Evolutionary conservation across 1,140 invertebrate genomes (phyloP), one percentile per base, ranked within the genome.

Genomic region (Sarcophaga bullata): DNA sequence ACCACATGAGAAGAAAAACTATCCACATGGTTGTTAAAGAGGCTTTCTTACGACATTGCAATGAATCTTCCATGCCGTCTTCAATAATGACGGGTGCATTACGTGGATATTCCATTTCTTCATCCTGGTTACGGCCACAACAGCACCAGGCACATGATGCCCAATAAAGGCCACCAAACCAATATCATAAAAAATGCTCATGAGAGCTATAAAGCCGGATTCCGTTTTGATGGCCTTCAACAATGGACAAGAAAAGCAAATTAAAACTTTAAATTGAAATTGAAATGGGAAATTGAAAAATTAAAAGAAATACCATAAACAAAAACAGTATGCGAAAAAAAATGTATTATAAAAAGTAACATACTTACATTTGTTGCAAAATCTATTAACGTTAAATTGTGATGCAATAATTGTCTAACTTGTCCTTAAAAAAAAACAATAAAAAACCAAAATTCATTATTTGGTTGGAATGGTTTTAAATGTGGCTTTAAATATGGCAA

Each of bases 201-300:
- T 87, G 58, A 90, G 84, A 17, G 86, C 88, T 37, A 91, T 86
- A 83, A 91, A 91, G n/a, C 91, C 91, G 11, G 90, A 90, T 83
- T 91, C 91, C 82, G 91, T 87, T 86, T 91, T 89, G 80, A 91
- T 88, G 80, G 90, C 90, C 91, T 91, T n/a, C 52, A 72, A 17
- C 5, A 37, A 37, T 80, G 25, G 19, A 52, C 13, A 19, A 8
- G 73, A 19, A 52, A 19, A 47, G 11, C 25, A 19, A 49, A n/a
- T 17, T 68, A 37, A 37, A 37, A 37, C 25, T 37, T 37, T 37
- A 2, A 37, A 37, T 37, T 6, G 48, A 4, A 80, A n/a, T 49
- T 1, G 8, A n/a, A n/a, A 37, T 37, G 19, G 6, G 25, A 80
- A 80, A 17, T 17, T 19, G 15, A 46, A 46, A 19, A 72, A 62